Percentiles rank a stretch among this genome's conserved stretches.
phyloP scores from a whole-genome alignment of 2,888 invertebrate genomes.

The Alloplasta piceator region DNA sequence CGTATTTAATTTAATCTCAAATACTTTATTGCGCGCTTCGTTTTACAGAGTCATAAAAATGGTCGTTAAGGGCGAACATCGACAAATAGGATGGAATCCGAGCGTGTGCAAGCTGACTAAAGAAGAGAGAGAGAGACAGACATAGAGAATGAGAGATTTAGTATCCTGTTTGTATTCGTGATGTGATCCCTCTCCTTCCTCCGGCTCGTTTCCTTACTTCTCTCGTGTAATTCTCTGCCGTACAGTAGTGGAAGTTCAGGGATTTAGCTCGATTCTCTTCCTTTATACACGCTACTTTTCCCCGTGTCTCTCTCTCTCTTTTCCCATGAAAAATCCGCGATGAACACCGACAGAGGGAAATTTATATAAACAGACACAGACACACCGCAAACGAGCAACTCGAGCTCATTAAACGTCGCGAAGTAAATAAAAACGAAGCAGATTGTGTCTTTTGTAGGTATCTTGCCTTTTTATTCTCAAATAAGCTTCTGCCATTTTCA shows the following conservation, averaged over 20 bases:
- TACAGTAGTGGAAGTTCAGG: slow-evolving; percentile 19
- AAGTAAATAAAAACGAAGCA: slow-evolving; percentile 42
- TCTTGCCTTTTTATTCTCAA: slow-evolving; percentile 14
- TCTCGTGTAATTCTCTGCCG: slow-evolving; percentile 4
- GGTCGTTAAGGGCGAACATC: slow-evolving; percentile 52
- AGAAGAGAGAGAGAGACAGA: slow-evolving; percentile 19
- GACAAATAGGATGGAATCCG: slow-evolving; percentile 54
- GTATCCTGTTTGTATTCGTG: slow-evolving; percentile 44
- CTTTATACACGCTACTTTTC: slow-evolving; percentile 20
- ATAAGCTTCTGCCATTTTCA: slow-evolving; percentile 2
- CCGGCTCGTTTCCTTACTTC: slow-evolving; percentile 10
- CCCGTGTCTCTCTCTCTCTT: slow-evolving; percentile 6
- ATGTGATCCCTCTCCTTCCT: neutral
- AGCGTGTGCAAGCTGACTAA: slow-evolving; percentile 40
- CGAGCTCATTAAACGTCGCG: slow-evolving; percentile 45
- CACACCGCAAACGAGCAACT: neutral
- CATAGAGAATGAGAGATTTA: slow-evolving; percentile 45
- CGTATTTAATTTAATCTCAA: slow-evolving; percentile 58
- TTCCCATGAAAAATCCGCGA: slow-evolving; percentile 39
- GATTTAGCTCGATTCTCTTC: slow-evolving; percentile 44
- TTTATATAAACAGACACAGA: neutral
- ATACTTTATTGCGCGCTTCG: slow-evolving; percentile 57
- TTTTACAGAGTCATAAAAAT: slow-evolving; percentile 58
- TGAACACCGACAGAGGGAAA: slow-evolving; percentile 23
- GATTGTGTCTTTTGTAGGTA: slow-evolving; percentile 15